These are phyloP conservation scores for Rotaria macrura DNA, from an alignment of 2,888 invertebrate genomes.

Conservation along the genomic window DNA sequence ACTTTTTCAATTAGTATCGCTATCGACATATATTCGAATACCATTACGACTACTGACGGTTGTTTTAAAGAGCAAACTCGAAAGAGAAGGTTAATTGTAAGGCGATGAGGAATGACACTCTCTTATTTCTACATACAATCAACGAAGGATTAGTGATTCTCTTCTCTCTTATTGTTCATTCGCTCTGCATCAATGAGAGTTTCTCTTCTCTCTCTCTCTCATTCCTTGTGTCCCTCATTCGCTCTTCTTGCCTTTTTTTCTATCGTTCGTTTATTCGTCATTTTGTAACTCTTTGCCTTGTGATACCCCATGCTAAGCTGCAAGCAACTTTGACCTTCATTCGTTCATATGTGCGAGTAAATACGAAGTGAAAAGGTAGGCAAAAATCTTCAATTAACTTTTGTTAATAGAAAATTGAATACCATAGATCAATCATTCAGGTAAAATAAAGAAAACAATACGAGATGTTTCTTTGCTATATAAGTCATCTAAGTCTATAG, in stretches of 20 bases:
- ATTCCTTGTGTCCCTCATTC: background rate
- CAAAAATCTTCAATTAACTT: background rate
- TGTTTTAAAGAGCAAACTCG: background rate
- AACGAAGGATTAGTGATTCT: background rate
- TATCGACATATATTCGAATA: background rate
- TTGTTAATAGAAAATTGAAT: background rate
- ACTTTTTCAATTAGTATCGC: background rate
- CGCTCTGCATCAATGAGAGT: background rate
- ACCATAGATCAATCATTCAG: background rate
- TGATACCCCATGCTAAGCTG: background rate
- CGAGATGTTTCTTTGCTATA: background rate
- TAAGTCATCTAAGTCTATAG: background rate
- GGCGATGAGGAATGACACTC: background rate
- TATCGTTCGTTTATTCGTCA: background rate
- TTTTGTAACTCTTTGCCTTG: background rate
- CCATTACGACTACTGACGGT: slow-evolving; percentile 1
- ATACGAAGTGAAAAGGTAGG: background rate
- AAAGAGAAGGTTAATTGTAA: background rate
- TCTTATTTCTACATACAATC: background rate
- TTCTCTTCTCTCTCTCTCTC: background rate
- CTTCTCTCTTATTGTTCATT: background rate
- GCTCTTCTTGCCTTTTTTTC: background rate
- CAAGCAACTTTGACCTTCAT: background rate
- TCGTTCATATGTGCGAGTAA: background rate
- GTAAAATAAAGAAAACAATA: background rate